Evolutionary conservation across 2,113 vertebrate species (phyloP), one percentile per base, ranked within the genome.

Genomic region (Melanocharis versteri): DNA sequence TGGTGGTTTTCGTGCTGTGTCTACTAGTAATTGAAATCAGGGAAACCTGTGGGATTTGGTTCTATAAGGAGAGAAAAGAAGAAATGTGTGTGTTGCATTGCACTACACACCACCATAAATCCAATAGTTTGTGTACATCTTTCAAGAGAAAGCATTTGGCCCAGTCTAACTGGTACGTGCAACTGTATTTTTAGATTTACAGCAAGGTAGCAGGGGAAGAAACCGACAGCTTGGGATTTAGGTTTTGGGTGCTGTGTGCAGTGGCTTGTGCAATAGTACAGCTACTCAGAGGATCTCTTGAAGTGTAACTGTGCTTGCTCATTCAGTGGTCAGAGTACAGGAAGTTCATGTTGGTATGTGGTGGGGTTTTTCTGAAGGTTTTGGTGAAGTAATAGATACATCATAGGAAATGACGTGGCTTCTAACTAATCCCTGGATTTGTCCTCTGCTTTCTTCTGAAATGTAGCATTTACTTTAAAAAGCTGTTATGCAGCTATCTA

Each of bases 321-420:
- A 93, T 92, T 88, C 80, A 40, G 96, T 89, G 96, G 97, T 96
- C 83, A 89, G 65, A 81, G 83, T 37, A 60, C 89, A 96, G 95
- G 97, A 97, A 95, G 83, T 82, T 92, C 79, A 86, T 91, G 90
- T 96, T 1, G 66, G 75, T 15, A 73, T 70, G 84, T 64, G 39
- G 58, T 80, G 66, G 1, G 2, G 57, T 61, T 76, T 54, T 66
- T 82, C 45, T 1, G 33, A 86, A 90, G 30, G 40, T 91, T 96
- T 95, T 94, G 87, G 93, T 97, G 84, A 96, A 96, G 91, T 83
- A 96, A 90, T 79, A 90, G 75, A 57, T 90, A 79, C 76, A 77
- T 97, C 95, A 97, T 90, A 90, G 96, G 97, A 97, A 97, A 97
- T 97, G 92, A 97, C 40, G 57, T 68, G 85, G 40, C 66, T 88